Conservation (phyloP, 2,888 invertebrate genomes). For the Lycophotia porphyrea region DNA sequence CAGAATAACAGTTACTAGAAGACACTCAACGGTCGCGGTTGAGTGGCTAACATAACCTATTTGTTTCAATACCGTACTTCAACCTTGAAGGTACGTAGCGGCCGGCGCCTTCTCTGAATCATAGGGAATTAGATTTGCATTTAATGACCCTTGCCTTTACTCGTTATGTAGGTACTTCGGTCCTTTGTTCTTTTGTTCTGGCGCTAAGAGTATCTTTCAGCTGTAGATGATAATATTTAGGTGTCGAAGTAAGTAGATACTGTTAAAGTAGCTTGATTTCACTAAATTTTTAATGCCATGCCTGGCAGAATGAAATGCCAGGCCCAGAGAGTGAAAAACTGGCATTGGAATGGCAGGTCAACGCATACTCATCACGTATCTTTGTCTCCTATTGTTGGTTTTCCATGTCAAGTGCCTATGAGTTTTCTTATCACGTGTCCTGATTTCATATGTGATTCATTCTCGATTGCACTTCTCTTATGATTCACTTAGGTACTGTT, state of each 20-base stretch:
- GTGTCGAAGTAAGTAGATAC: background rate
- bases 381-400: conserved; percentile 31
- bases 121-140: conserved; percentile 69
- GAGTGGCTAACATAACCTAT: conserved; percentile 69
- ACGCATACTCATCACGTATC: background rate
- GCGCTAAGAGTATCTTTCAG: conserved; percentile 5
- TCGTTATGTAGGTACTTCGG: conserved; percentile 4
- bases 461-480: conserved; percentile 30
- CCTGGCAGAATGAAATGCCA: no score
- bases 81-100: conserved; percentile 71
- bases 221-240: background rate
- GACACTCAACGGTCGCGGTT: conserved; percentile 71
- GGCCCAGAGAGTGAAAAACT: background rate
- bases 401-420: conserved; percentile 2
- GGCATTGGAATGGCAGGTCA: background rate
- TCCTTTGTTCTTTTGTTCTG: conserved; percentile 41
- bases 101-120: conserved; percentile 70
- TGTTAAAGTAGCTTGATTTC: background rate
- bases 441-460: conserved; percentile 46
- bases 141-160: conserved; percentile 59
- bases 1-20: conserved; percentile 67
- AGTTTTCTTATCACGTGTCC: conserved; percentile 41
- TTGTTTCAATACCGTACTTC: conserved; percentile 66
- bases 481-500: conserved; percentile 43
- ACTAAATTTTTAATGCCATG: background rate